Evolutionary conservation across 2,113 vertebrate species (phyloP).

Genomic region (Harpagus bidentatus): DNA sequence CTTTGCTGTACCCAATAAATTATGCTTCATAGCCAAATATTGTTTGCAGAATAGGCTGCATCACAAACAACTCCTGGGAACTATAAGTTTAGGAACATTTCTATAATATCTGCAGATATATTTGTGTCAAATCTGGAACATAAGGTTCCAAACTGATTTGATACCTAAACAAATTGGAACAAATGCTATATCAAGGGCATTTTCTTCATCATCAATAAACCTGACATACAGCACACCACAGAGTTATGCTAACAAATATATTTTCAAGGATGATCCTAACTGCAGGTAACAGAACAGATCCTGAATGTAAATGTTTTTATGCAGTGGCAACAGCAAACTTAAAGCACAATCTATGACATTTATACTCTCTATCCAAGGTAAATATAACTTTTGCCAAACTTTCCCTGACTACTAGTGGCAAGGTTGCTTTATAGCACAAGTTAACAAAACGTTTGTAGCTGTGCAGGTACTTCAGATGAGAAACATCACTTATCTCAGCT

Average conservation of each 20-base stretch:
- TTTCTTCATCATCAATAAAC: slow-evolving; percentile 9
- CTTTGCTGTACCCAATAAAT: background rate
- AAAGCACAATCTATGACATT: background rate
- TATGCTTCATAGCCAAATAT: background rate
- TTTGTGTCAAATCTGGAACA: background rate
- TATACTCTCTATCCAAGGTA: background rate
- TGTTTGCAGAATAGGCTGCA: background rate
- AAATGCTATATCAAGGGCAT: background rate
- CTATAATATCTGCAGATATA: background rate
- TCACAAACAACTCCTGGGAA: background rate
- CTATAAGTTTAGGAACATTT: background rate
- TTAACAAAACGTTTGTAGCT: background rate
- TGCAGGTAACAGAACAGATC: background rate
- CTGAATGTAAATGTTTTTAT: background rate
- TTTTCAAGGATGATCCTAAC: background rate
- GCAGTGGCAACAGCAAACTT: background rate
- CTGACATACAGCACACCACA: background rate
- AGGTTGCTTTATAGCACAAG: background rate
- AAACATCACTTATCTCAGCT: background rate
- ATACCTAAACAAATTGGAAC: background rate
- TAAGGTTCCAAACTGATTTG: background rate
- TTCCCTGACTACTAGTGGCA: background rate
- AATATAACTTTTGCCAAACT: background rate
- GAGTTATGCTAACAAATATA: background rate
- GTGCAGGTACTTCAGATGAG: slow-evolving; percentile 1